These are phyloP conservation scores for Zaprionus camerounensis DNA, from an alignment of 1,140 invertebrate genomes.

Conservation along the genomic window DNA sequence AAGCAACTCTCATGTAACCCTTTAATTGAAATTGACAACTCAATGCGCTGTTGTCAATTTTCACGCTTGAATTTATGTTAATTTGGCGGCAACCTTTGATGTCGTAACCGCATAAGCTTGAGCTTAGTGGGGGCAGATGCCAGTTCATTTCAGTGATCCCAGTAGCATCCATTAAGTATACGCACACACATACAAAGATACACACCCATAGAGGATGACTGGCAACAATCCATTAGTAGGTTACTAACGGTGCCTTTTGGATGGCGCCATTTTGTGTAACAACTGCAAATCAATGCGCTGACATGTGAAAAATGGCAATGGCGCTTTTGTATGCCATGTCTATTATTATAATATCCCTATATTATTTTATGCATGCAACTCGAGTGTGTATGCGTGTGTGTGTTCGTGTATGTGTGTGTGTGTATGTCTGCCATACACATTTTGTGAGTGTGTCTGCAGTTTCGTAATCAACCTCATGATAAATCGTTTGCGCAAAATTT, in stretches of 20 bases:
- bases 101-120: slow-evolving; percentile 1
- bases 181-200: slow-evolving; percentile 2
- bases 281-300: slow-evolving; percentile 77
- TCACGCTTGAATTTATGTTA: slow-evolving; percentile 71
- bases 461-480: slow-evolving; percentile 81
- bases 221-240: slow-evolving; percentile 74
- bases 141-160: slow-evolving; percentile 44
- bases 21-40: slow-evolving; percentile 30
- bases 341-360: slow-evolving; percentile 80
- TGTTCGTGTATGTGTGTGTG: slow-evolving; percentile 5
- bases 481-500: slow-evolving; percentile 79
- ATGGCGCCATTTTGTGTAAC: slow-evolving; percentile 72
- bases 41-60: slow-evolving; percentile 61
- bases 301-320: slow-evolving; percentile 77
- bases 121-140: neutral
- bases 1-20: neutral
- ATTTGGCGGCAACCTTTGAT: slow-evolving; percentile 71
- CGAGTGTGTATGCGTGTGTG: neutral
- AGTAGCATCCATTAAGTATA: slow-evolving; percentile 45
- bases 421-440: slow-evolving; percentile 31
- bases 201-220: slow-evolving; percentile 24
- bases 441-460: slow-evolving; percentile 74
- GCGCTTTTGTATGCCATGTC: slow-evolving; percentile 70
- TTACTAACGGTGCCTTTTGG: slow-evolving; percentile 56
- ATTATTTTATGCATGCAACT: slow-evolving; percentile 81